phyloP scores from a whole-genome alignment of 1,140 invertebrate species.

The Piezodorus guildinii region DNA sequence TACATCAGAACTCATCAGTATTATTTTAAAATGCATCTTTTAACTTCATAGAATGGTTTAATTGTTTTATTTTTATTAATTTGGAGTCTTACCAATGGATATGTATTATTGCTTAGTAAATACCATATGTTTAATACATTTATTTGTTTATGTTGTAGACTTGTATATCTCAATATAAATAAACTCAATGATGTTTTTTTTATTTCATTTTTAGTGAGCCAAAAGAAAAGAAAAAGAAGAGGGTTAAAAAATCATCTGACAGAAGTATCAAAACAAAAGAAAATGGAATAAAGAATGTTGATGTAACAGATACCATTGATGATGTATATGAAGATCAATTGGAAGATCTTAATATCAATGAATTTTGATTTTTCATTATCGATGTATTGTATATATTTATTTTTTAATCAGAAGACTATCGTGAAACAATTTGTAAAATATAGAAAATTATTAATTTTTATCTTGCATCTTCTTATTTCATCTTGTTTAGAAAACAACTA shows the following conservation, averaged over 20 bases:
- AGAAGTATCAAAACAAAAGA: slow-evolving; percentile 5
- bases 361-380: background rate
- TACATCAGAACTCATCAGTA: background rate
- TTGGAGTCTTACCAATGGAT: background rate
- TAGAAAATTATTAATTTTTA: too few species aligned
- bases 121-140: too few species aligned
- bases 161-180: background rate
- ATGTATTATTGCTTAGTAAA: too few species aligned
- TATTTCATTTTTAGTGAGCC: slow-evolving; percentile 17
- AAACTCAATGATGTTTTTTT: background rate
- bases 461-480: too few species aligned
- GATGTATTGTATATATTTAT: too few species aligned
- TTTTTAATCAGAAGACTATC: too few species aligned
- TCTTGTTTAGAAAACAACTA: too few species aligned
- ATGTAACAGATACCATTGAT: background rate
- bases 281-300: background rate
- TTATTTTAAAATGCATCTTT: background rate
- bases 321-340: slow-evolving; percentile 22
- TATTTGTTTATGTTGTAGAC: background rate
- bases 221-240: slow-evolving; percentile 17
- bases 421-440: too few species aligned
- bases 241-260: slow-evolving; percentile 14
- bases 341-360: slow-evolving; percentile 21
- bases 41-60: background rate
- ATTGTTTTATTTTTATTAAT: background rate